Conservation (phyloP, 2,113 vertebrate species). For the Cephalopholis sonnerati region DNA sequence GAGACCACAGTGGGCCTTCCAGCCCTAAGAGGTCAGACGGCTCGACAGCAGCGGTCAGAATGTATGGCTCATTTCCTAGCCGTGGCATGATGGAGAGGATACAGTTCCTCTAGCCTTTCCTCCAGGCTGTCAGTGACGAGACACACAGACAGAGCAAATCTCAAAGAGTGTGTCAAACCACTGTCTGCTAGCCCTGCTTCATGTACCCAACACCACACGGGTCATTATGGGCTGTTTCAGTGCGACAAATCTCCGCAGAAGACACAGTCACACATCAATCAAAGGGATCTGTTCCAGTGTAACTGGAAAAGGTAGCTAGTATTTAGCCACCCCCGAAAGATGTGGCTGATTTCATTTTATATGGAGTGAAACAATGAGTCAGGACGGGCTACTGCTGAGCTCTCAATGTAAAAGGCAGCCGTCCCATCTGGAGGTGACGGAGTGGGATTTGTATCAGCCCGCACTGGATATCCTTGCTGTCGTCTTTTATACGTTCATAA, state of each 20-base stretch:
- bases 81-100: conserved; percentile 71
- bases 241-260: conserved; percentile 41
- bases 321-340: conserved; percentile 57
- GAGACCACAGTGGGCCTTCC: conserved; percentile 76
- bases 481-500: conserved; percentile 64
- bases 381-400: conserved; percentile 71
- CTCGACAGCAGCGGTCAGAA: conserved; percentile 73
- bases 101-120: conserved; percentile 59
- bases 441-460: conserved; percentile 72
- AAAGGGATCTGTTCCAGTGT: conserved; percentile 39
- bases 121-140: conserved; percentile 56
- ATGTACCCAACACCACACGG: conserved; percentile 56
- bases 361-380: conserved; percentile 80
- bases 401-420: conserved; percentile 67
- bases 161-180: conserved; percentile 60
- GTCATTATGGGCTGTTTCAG: conserved; percentile 55
- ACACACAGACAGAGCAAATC: conserved; percentile 49
- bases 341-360: conserved; percentile 81
- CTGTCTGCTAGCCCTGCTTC: conserved; percentile 65
- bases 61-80: conserved; percentile 77
- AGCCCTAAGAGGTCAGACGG: conserved; percentile 74
- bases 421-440: conserved; percentile 72
- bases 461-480: conserved; percentile 72
- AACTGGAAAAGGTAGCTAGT: conserved; percentile 64
- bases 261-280: conserved; percentile 36